phyloP scores from a whole-genome alignment of 2,113 vertebrate species.

The Gymnobelideus leadbeateri region DNA sequence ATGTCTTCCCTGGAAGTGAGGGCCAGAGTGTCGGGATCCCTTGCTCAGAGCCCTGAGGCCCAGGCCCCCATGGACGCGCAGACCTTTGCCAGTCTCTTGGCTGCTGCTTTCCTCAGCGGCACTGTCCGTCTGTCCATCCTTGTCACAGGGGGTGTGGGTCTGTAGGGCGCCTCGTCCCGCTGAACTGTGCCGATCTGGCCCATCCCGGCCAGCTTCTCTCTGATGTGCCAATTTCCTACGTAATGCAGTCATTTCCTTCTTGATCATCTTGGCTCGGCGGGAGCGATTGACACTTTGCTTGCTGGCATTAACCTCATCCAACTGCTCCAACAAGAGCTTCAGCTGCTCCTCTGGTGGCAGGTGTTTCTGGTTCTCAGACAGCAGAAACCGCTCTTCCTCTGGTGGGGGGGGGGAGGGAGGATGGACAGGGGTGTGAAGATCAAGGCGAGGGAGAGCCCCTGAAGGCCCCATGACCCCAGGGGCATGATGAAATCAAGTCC shows the following conservation, averaged over 20 bases:
- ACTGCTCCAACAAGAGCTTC: conserved; percentile 90
- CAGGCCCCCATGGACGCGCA: conserved; percentile 52
- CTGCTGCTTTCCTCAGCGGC: conserved; percentile 99
- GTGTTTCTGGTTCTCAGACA: conserved; percentile 92
- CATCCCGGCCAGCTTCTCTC: conserved; percentile 88
- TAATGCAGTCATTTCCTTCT: conserved; percentile 96
- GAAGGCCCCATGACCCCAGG: conserved; percentile 53
- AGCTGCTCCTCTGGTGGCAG: conserved; percentile 96
- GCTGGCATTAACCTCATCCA: conserved; percentile 92
- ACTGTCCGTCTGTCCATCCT: conserved; percentile 91
- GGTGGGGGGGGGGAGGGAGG: conserved; percentile 46
- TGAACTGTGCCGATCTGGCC: conserved; percentile 84
- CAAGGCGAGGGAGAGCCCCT: conserved; percentile 54
- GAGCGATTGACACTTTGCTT: conserved; percentile 96
- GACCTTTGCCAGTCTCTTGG: conserved; percentile 95
- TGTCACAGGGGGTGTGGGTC: conserved; percentile 87
- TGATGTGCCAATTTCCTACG: conserved; percentile 95
- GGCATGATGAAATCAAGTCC: conserved; percentile 44
- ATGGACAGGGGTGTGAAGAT: rapidly evolving
- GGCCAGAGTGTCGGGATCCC: conserved; percentile 42
- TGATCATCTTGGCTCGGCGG: conserved; percentile 95
- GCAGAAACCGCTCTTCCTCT: conserved; percentile 90
- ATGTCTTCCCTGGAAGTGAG: conserved; percentile 34
- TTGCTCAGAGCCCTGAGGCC: conserved; percentile 46
- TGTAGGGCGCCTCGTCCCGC: conserved; percentile 84